Evolutionary conservation across 2,888 invertebrate species (phyloP), one percentile per base, ranked within the genome.

Genomic region (Brachynemurus nebulosus): DNA sequence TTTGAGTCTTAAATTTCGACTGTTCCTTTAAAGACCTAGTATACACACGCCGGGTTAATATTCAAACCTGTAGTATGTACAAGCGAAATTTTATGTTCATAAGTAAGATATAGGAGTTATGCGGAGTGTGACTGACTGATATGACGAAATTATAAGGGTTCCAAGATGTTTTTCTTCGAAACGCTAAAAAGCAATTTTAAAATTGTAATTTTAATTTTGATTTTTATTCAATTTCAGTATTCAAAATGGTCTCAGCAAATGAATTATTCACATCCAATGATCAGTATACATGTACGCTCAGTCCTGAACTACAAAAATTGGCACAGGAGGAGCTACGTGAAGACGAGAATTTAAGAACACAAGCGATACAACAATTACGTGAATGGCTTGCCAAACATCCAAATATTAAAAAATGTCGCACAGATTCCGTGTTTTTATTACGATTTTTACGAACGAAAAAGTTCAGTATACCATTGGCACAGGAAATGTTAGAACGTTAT

Each of bases 401-500:
- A 0, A 73, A 78, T 45, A 90, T 90, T 51, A 82, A 76, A 55
- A 77, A 74, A 55, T 89, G 89, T 61, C 73, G 89, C 49, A 85
- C 83, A 74, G 89, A 90, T 59, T 66, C 84, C 0, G 74, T 80
- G 6, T 91, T 92, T 59, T 70, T 90, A 12, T 68, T 91, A 34
- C 74, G 90, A 37, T 91, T 91, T 56, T 72, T 91, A 11, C 74
- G 90, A 30, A 86, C 86, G 35, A 86, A 88, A 64, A 91, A 90
- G 61, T 91, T 85, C 65, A 85, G 85, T 25, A 76, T 91, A 16
- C 84, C 85, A 0, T 76, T 83, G 60, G 82, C 91, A 0, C 86
- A 89, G 55, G 83, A 86, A 49, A 84, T 91, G 79, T 64, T 92
- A 51, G 89, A 91, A 61, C 76, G 85, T 40, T 92, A 91, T 62